Conservation (phyloP, 2,888 invertebrate genomes). For the Pherbina coryleti region DNA sequence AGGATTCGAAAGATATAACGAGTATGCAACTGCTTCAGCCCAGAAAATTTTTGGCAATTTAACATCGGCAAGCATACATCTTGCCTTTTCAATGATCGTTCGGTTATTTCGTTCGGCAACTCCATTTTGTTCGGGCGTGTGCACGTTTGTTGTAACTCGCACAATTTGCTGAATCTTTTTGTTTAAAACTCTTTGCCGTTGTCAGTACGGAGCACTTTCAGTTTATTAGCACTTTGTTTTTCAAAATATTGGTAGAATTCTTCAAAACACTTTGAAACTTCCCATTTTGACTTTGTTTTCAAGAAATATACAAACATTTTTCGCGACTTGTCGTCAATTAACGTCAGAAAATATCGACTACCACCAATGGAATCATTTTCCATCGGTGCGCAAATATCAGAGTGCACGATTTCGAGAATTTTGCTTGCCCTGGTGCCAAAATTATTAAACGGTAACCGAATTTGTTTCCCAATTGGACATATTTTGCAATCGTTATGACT, state of each 20-base stretch:
- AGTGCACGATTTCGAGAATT: slow-evolving; percentile 43
- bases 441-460: too few species aligned
- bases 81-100: slow-evolving; percentile 49
- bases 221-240: slow-evolving; percentile 42
- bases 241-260: slow-evolving; percentile 42
- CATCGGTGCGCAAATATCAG: slow-evolving; percentile 45
- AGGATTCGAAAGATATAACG: slow-evolving; percentile 45
- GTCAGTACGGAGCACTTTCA: slow-evolving; percentile 23
- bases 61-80: slow-evolving; percentile 48
- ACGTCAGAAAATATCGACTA: slow-evolving; percentile 44
- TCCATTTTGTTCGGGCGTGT: slow-evolving; percentile 41
- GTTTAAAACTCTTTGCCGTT: not conserved
- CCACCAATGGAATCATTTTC: slow-evolving; percentile 37
- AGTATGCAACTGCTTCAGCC: slow-evolving; percentile 51
- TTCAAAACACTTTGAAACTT: slow-evolving; percentile 41
- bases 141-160: not conserved
- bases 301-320: slow-evolving; percentile 44
- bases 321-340: slow-evolving; percentile 46
- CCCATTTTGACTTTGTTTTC: slow-evolving; percentile 42
- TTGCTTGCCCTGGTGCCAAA: slow-evolving; percentile 15
- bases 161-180: not conserved
- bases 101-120: slow-evolving; percentile 45
- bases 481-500: too few species aligned
- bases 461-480: too few species aligned
- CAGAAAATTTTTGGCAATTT: slow-evolving; percentile 40